These are phyloP conservation scores for Macrostomum lignano DNA, from an alignment of 1,140 invertebrate species.

Conservation along the genomic window DNA sequence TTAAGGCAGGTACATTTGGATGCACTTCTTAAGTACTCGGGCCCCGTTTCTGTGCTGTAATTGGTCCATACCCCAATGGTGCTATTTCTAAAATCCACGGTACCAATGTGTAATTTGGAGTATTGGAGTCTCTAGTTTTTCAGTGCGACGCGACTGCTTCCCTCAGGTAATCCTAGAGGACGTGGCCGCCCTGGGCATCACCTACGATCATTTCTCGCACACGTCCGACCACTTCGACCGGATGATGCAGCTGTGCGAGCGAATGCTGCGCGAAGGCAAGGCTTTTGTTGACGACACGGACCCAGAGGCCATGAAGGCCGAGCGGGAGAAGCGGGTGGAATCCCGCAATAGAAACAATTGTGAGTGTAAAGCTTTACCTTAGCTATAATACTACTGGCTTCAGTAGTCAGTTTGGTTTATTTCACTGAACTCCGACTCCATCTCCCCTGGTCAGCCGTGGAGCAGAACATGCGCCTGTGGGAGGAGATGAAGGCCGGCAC, in stretches of 20 bases:
- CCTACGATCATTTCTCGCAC: slow-evolving; percentile 67
- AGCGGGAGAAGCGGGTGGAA: slow-evolving; percentile 58
- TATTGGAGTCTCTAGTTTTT: too few species aligned
- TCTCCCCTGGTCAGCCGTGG: slow-evolving; percentile 39
- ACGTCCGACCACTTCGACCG: slow-evolving; percentile 87
- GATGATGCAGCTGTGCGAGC: slow-evolving; percentile 58
- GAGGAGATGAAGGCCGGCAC: slow-evolving; percentile 70
- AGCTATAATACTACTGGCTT: not conserved
- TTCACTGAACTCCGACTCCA: too few species aligned
- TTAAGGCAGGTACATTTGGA: too few species aligned
- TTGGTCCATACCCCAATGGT: too few species aligned
- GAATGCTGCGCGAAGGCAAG: slow-evolving; percentile 52
- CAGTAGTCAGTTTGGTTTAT: slow-evolving; percentile 7
- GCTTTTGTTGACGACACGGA: slow-evolving; percentile 91
- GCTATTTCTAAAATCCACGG: too few species aligned
- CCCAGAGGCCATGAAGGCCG: slow-evolving; percentile 65
- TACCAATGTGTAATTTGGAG: too few species aligned
- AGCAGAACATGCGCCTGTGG: slow-evolving; percentile 66
- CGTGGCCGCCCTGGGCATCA: slow-evolving; percentile 57
- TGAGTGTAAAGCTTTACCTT: slow-evolving; percentile 36
- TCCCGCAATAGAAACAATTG: slow-evolving; percentile 55
- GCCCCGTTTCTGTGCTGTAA: too few species aligned
- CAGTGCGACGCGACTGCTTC: too few species aligned
- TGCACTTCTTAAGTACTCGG: too few species aligned
- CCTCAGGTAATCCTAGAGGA: slow-evolving; percentile 66